Percentiles rank a stretch among this genome's conserved stretches.
phyloP scores from a whole-genome alignment of 1,140 invertebrate species.

The Cydia pomonella region DNA sequence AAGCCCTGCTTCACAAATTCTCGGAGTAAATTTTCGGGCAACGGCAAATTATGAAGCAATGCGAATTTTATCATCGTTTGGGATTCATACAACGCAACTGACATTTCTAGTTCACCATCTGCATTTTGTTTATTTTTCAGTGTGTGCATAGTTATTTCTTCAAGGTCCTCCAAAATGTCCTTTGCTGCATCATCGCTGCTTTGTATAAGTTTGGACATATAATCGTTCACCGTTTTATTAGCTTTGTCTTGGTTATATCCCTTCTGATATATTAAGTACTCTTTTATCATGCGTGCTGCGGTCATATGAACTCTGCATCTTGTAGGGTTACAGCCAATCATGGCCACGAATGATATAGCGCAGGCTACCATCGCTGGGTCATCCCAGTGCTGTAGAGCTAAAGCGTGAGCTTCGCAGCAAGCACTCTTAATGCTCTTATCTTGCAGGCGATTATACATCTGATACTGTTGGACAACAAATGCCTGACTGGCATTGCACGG shows the following conservation, averaged over 20 bases:
- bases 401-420: constrained; percentile 80
- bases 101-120: constrained; percentile 70
- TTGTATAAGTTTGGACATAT: constrained; percentile 68
- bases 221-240: constrained; percentile 66
- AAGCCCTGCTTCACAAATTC: constrained; percentile 80
- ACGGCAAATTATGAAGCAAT: constrained; percentile 77
- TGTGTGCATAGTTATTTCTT: constrained; percentile 66
- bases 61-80: constrained; percentile 83
- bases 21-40: constrained; percentile 81
- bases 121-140: constrained; percentile 60
- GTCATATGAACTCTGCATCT: constrained; percentile 82
- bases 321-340: constrained; percentile 82
- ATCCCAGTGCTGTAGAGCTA: constrained; percentile 82
- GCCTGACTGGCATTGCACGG: constrained; percentile 83
- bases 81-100: constrained; percentile 76
- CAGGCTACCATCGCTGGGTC: constrained; percentile 80
- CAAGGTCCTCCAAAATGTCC: constrained; percentile 71
- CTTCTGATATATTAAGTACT: constrained; percentile 56
- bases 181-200: constrained; percentile 65
- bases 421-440: constrained; percentile 79
- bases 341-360: constrained; percentile 84
- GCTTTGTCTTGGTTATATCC: constrained; percentile 62
- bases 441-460: constrained; percentile 72
- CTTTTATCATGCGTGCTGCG: constrained; percentile 76
- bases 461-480: constrained; percentile 76